Conservation (phyloP, 64 coral and sea anemone genomes). For the Orbicella faveolata region DNA sequence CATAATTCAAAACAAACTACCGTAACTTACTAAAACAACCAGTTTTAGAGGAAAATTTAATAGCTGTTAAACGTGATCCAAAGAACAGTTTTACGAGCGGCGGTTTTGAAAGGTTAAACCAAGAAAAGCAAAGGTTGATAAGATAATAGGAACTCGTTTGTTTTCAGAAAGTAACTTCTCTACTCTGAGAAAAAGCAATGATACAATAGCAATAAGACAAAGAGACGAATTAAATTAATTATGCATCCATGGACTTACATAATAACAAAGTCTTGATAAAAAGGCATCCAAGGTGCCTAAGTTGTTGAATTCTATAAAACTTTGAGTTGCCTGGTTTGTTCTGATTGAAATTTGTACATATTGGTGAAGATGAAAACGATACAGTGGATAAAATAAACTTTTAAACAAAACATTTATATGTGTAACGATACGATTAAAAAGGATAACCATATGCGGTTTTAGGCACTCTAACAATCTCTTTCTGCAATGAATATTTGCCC, state of each 20-base stretch:
- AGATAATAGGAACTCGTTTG: not conserved
- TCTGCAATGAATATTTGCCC: too few species aligned
- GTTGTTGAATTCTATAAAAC: not conserved
- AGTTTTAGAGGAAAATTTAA: not conserved
- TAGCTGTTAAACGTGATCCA: too few species aligned
- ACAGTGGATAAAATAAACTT: not conserved
- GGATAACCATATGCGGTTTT: too few species aligned
- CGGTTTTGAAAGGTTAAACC: too few species aligned
- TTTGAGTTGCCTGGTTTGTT: not conserved
- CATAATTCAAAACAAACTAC: not conserved
- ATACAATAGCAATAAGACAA: not conserved
- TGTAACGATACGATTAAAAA: not conserved
- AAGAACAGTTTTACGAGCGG: not conserved
- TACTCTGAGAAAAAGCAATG: not conserved
- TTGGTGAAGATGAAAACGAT: not conserved
- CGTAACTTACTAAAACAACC: not conserved
- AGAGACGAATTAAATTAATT: constrained; percentile 5
- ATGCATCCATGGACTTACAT: not conserved
- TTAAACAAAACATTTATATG: not conserved
- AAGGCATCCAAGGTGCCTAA: too few species aligned
- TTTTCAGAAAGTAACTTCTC: too few species aligned
- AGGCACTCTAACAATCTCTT: too few species aligned
- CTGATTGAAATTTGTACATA: not conserved
- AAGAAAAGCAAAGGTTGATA: not conserved
- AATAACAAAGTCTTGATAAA: not conserved